Percentiles rank a stretch among this genome's conserved stretches.
Evolutionary conservation across 2,113 vertebrate species (phyloP).

Genomic region (Rallus limicola): DNA sequence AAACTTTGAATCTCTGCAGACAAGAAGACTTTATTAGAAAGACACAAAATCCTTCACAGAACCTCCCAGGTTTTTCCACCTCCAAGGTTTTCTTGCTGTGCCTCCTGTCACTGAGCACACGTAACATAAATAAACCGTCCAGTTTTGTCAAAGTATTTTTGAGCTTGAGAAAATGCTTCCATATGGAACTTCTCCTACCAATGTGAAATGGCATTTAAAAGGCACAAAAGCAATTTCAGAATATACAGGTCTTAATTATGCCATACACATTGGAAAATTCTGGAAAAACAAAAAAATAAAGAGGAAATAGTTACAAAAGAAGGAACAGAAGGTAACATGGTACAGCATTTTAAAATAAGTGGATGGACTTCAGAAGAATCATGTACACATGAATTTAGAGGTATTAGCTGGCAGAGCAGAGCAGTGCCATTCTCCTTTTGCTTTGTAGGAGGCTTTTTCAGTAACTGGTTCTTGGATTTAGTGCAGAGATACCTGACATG

Average conservation of each 20-base stretch:
- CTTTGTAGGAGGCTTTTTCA: not conserved
- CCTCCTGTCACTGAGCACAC: not conserved
- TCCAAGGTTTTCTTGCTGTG: not conserved
- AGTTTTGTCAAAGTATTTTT: not conserved
- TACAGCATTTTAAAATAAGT: not conserved
- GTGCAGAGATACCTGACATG: too few species aligned
- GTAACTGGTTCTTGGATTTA: not conserved
- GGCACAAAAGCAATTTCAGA: not conserved
- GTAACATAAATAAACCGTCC: not conserved
- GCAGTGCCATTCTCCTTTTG: not conserved
- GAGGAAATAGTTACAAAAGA: not conserved
- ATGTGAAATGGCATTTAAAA: not conserved
- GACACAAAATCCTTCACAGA: not conserved
- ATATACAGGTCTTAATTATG: not conserved
- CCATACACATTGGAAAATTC: not conserved
- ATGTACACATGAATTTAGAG: accelerated
- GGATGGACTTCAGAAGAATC: not conserved
- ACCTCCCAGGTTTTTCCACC: not conserved
- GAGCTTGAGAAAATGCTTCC: not conserved
- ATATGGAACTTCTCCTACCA: not conserved
- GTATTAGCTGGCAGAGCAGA: accelerated
- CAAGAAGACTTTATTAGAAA: not conserved
- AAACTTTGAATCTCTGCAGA: not conserved
- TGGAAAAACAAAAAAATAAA: not conserved
- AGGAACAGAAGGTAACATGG: not conserved